Evolutionary conservation across 2,888 invertebrate genomes (phyloP).

Genomic region (Meandrusa payeni): DNA sequence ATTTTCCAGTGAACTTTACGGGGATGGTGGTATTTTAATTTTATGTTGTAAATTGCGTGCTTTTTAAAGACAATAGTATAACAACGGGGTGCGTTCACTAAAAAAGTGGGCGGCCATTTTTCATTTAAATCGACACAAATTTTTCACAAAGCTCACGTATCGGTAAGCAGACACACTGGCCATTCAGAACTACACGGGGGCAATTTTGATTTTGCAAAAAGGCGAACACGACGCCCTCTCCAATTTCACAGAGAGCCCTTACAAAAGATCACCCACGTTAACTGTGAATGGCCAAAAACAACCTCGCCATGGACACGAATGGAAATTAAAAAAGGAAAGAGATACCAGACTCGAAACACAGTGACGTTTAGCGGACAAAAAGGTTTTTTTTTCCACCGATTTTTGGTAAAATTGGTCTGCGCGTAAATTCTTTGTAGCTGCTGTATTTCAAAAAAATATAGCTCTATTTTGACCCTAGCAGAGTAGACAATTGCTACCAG

Average conservation of each 20-base stretch:
- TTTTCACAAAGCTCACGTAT: conserved; percentile 21
- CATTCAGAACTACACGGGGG: conserved; percentile 46
- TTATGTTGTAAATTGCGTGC: not conserved
- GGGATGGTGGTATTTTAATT: too few species aligned
- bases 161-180: conserved; percentile 38
- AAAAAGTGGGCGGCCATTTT: conserved; percentile 8
- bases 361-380: conserved; percentile 16
- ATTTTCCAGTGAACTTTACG: too few species aligned
- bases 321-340: conserved; percentile 71
- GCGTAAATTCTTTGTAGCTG: conserved; percentile 2
- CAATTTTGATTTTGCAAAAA: conserved; percentile 71
- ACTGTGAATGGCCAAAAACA: conserved; percentile 76
- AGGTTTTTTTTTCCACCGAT: conserved; percentile 10
- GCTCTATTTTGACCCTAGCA: too few species aligned
- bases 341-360: conserved; percentile 45
- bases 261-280: conserved; percentile 78
- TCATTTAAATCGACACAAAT: conserved; percentile 17
- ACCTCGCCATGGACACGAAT: conserved; percentile 63
- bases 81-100: conserved; percentile 8
- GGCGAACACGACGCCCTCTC: conserved; percentile 65
- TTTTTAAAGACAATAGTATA: conserved; percentile 9
- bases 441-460: too few species aligned
- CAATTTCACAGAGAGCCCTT: conserved; percentile 74
- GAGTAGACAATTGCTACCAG: too few species aligned
- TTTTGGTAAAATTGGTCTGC: conserved; percentile 3